Evolutionary conservation across 2,888 invertebrate genomes (phyloP).

Genomic region (Leucozona laternaria): DNA sequence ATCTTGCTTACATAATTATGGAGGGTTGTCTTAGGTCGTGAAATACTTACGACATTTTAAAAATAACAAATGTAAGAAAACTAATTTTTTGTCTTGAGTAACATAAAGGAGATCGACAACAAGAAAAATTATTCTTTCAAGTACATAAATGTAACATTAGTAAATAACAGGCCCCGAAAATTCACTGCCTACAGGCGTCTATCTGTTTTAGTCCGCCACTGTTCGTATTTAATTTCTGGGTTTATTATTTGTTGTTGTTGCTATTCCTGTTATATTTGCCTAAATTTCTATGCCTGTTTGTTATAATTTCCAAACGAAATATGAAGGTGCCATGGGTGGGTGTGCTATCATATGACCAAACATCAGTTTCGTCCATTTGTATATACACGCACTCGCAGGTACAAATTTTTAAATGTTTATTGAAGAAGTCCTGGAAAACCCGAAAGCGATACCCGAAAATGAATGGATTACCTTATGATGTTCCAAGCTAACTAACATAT

Average conservation of each 20-base stretch:
- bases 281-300: slow-evolving; percentile 7
- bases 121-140: neutral
- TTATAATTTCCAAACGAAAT: slow-evolving; percentile 42
- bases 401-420: slow-evolving; percentile 67
- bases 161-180: neutral
- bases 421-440: slow-evolving; percentile 76
- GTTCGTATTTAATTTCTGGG: neutral
- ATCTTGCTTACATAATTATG: neutral
- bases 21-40: no score
- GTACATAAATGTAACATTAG: neutral
- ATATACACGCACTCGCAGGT: slow-evolving; percentile 40
- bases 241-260: slow-evolving; percentile 28
- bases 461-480: slow-evolving; percentile 40
- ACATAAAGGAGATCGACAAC: no score
- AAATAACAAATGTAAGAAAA: neutral
- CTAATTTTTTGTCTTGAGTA: no score
- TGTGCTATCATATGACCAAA: slow-evolving; percentile 62
- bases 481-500: slow-evolving; percentile 13
- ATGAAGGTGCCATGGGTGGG: slow-evolving; percentile 56
- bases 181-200: neutral
- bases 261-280: slow-evolving; percentile 21
- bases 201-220: neutral
- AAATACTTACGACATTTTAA: neutral
- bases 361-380: slow-evolving; percentile 29
- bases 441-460: slow-evolving; percentile 54